Conservation (phyloP, 2,113 vertebrate species). For the Procavia capensis region DNA sequence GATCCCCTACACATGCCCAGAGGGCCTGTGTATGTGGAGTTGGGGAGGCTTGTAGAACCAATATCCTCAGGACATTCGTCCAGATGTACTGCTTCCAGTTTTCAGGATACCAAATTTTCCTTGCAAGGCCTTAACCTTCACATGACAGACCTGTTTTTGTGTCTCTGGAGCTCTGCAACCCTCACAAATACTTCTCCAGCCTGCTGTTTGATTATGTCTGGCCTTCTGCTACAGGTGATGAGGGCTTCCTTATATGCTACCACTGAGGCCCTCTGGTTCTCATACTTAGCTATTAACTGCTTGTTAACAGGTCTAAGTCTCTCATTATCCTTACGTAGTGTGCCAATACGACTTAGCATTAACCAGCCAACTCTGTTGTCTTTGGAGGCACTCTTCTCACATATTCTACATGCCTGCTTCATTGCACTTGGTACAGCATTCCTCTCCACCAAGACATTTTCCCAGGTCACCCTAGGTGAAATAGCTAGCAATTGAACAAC, state of each 20-base stretch:
- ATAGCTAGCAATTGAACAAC: neutral
- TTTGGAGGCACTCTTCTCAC: neutral
- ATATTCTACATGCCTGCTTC: neutral
- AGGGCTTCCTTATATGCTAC: neutral
- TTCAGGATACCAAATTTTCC: neutral
- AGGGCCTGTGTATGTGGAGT: neutral
- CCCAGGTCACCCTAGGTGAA: neutral
- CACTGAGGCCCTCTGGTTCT: neutral
- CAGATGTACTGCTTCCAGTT: neutral
- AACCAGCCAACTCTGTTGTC: neutral
- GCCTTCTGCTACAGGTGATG: slow-evolving; percentile 40
- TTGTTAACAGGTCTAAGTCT: slow-evolving; percentile 31
- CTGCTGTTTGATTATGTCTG: slow-evolving; percentile 38
- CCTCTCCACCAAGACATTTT: neutral
- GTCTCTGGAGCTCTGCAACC: neutral
- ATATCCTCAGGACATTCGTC: neutral
- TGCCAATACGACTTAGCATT: neutral
- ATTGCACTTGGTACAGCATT: neutral
- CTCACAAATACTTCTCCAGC: neutral
- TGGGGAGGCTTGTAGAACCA: neutral
- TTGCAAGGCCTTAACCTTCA: neutral
- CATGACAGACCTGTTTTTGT: neutral
- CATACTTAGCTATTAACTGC: slow-evolving; percentile 13
- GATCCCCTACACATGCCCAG: neutral
- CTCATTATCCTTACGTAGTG: slow-evolving; percentile 9